Evolutionary conservation across 2,888 invertebrate species (phyloP).

Genomic region (Steinernema carpocapsae): DNA sequence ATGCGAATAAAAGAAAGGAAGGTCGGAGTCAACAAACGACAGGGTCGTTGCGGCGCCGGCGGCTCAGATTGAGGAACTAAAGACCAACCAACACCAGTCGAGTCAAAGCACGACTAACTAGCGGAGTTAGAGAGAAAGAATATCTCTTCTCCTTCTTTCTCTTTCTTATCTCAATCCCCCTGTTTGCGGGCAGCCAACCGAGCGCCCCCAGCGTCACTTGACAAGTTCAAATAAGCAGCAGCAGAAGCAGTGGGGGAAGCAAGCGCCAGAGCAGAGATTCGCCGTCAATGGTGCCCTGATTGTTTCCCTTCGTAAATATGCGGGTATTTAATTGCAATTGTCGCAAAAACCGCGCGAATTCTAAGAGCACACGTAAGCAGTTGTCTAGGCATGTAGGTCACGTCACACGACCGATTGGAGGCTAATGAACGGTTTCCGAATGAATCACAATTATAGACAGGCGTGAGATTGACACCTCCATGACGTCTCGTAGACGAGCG

Average conservation of each 20-base stretch:
- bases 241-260: not conserved
- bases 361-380: not conserved
- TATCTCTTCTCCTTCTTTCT: constrained; percentile 34
- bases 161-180: constrained; percentile 29
- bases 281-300: not conserved
- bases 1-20: not conserved
- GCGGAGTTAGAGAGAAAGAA: constrained; percentile 24
- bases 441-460: too few species aligned
- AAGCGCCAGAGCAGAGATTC: constrained; percentile 7
- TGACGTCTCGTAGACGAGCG: too few species aligned
- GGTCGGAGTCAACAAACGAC: not conserved
- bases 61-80: not conserved
- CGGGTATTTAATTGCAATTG: not conserved
- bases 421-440: too few species aligned
- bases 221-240: constrained; percentile 33
- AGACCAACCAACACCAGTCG: not conserved
- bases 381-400: not conserved
- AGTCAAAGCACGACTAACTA: constrained; percentile 27
- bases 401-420: not conserved
- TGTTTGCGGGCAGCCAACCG: constrained; percentile 21
- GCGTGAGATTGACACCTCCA: too few species aligned
- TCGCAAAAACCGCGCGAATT: not conserved
- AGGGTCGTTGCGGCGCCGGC: not conserved
- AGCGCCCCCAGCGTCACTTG: constrained; percentile 31
- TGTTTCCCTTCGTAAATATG: constrained; percentile 20